These are phyloP conservation scores for Lysiphlebus fabarum DNA, from an alignment of 1,140 invertebrate species.

Conservation along the genomic window DNA sequence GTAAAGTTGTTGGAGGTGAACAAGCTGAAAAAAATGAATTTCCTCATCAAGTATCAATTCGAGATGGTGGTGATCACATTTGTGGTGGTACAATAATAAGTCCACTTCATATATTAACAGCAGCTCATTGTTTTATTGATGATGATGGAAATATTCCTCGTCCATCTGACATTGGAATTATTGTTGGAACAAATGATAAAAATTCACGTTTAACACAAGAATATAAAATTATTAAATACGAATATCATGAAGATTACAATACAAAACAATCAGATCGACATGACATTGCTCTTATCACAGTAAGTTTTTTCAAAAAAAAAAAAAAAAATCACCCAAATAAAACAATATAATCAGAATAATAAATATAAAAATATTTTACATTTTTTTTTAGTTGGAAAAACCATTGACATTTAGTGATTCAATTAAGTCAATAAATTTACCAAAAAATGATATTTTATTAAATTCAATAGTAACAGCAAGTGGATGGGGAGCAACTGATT, in stretches of 20 bases:
- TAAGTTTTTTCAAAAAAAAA: slow-evolving; percentile 4
- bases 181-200: slow-evolving; percentile 13
- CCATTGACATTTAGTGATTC: neutral
- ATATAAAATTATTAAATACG: neutral
- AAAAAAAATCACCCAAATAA: too few relatives aligned
- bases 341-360: too few relatives aligned
- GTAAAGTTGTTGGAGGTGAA: slow-evolving; percentile 9
- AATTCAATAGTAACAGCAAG: neutral
- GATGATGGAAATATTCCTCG: neutral
- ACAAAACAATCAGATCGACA: neutral
- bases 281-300: slow-evolving; percentile 24
- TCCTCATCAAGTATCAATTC: slow-evolving; percentile 28
- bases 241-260: slow-evolving; percentile 4
- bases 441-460: neutral
- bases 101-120: slow-evolving; percentile 23
- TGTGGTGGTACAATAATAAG: slow-evolving; percentile 27
- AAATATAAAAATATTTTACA: neutral
- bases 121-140: slow-evolving; percentile 27
- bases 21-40: slow-evolving; percentile 14
- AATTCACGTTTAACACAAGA: slow-evolving; percentile 7
- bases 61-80: neutral
- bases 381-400: neutral
- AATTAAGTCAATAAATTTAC: neutral
- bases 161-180: neutral
- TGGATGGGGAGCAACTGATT: neutral